Conservation (phyloP, 2,888 invertebrate genomes). For the Aphodius granarius region DNA sequence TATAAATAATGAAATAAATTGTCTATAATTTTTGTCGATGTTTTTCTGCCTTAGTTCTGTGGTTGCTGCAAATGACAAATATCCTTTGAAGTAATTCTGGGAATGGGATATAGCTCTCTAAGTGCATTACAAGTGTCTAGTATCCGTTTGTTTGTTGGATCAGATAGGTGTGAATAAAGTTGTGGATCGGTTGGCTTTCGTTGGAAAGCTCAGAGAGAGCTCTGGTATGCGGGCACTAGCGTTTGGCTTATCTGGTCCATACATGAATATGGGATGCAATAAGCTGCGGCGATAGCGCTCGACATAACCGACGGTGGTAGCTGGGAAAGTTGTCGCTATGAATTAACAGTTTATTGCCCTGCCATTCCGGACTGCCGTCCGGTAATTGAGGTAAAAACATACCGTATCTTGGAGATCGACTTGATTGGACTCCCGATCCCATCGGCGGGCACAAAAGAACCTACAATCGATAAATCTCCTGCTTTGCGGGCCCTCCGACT, state of each 20-base stretch:
- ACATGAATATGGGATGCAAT: neutral
- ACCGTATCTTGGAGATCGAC: constrained; percentile 25
- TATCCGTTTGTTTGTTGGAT: neutral
- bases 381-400: constrained; percentile 15
- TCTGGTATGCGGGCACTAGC: neutral
- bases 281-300: constrained; percentile 6
- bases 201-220: neutral
- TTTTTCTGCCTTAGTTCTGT: too few species aligned
- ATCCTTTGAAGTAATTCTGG: too few species aligned
- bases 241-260: neutral
- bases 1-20: too few species aligned
- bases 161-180: neutral
- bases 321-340: neutral
- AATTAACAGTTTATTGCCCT: constrained; percentile 14
- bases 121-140: neutral
- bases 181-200: neutral
- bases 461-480: constrained; percentile 24
- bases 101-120: neutral
- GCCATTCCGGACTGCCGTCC: constrained; percentile 7
- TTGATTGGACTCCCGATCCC: constrained; percentile 38
- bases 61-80: too few species aligned
- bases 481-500: neutral
- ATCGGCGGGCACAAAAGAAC: constrained; percentile 38
- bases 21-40: too few species aligned
- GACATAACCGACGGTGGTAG: neutral